Evolutionary conservation across 2,888 invertebrate genomes (phyloP).

Genomic region (Chymomyza fuscimana): DNA sequence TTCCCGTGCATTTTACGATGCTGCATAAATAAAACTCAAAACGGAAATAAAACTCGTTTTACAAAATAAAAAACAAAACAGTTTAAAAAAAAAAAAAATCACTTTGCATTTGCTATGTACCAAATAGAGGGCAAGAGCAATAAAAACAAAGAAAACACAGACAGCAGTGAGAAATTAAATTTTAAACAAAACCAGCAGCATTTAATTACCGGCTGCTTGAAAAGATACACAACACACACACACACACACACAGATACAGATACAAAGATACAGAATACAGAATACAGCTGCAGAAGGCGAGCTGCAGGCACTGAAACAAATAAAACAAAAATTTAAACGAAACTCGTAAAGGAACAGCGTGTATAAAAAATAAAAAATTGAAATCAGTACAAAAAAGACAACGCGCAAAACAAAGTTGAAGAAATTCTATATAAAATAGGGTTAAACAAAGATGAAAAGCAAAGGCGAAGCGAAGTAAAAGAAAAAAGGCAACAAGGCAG

Average conservation of each 20-base stretch:
- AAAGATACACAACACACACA: constrained; percentile 18
- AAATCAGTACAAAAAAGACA: constrained; percentile 44
- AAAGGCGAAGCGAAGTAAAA: constrained; percentile 19
- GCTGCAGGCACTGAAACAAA: constrained; percentile 17
- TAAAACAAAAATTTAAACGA: constrained; percentile 27
- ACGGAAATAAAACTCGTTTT: constrained; percentile 65
- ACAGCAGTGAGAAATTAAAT: constrained; percentile 21
- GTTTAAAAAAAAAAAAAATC: constrained; percentile 27
- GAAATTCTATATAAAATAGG: constrained; percentile 53
- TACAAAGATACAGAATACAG: constrained; percentile 15
- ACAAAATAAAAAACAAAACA: not conserved
- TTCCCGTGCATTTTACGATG: constrained; percentile 43
- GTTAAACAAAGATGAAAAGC: constrained; percentile 36
- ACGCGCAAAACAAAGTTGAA: constrained; percentile 20
- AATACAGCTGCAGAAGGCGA: constrained; percentile 32
- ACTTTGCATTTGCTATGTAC: constrained; percentile 40
- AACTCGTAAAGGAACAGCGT: constrained; percentile 34
- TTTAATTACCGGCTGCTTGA: constrained; percentile 34
- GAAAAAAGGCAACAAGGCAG: constrained; percentile 27
- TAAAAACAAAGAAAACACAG: constrained; percentile 7
- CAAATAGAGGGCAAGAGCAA: constrained; percentile 13
- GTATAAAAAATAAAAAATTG: constrained; percentile 14
- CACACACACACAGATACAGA: constrained; percentile 11
- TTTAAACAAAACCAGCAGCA: constrained; percentile 32
- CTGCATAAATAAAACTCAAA: constrained; percentile 50